Percentiles rank a stretch among this genome's conserved stretches.
phyloP scores from a whole-genome alignment of 2,888 invertebrate genomes.

The Digitonthophagus gazella region DNA sequence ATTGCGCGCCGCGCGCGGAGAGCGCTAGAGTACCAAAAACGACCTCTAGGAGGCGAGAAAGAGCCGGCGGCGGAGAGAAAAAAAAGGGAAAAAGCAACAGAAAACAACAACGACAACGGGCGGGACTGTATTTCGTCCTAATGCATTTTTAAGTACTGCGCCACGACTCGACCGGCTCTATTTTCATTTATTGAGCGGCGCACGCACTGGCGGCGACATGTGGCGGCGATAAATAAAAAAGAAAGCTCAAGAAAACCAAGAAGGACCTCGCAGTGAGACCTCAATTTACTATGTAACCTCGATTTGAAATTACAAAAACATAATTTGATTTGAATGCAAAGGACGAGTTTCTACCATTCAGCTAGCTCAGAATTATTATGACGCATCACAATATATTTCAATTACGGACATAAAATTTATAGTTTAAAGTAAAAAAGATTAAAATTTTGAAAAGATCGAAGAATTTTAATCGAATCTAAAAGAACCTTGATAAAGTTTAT shows the following conservation, averaged over 20 bases:
- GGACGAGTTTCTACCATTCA: background rate
- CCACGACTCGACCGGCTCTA: slow-evolving; percentile 7
- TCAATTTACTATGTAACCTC: background rate
- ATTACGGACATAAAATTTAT: no score
- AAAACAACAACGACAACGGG: background rate
- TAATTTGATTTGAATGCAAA: background rate
- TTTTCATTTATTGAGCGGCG: slow-evolving; percentile 16
- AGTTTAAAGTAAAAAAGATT: no score
- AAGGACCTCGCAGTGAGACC: background rate
- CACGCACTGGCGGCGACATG: slow-evolving; percentile 11
- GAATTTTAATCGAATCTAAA: no score
- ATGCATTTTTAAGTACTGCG: slow-evolving; percentile 18
- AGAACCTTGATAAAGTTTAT: no score
- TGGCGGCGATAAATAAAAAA: slow-evolving; percentile 13
- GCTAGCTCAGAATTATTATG: background rate
- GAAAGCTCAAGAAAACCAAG: slow-evolving; percentile 1
- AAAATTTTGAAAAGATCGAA: no score
- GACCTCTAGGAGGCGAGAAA: background rate
- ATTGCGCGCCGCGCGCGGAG: background rate
- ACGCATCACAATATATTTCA: no score
- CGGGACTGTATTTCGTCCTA: slow-evolving; percentile 13
- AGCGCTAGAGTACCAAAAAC: background rate
- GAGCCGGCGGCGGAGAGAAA: background rate
- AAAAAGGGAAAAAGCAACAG: slow-evolving; percentile 4
- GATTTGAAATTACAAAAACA: background rate